Percentiles rank a stretch among this genome's conserved stretches.
Conservation (phyloP, 2,888 invertebrate genomes). For the Glyphotaelius pellucidus region DNA sequence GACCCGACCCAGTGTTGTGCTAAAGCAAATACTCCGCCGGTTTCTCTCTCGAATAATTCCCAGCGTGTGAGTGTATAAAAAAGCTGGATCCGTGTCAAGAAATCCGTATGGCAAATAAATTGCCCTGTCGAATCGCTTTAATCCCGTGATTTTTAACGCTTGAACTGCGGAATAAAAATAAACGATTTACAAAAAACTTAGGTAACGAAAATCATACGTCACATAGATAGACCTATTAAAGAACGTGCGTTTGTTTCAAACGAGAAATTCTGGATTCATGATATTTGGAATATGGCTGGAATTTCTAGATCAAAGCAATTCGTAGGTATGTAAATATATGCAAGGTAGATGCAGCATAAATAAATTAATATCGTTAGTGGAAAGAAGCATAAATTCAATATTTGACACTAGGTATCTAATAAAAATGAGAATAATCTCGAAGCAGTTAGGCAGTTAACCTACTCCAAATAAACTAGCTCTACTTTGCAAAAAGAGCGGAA, state of each 20-base stretch:
- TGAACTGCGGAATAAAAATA: background rate
- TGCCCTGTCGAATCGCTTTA: background rate
- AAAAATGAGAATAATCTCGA: background rate
- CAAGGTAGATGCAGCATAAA: background rate
- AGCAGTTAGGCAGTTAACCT: background rate
- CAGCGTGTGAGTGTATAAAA: background rate
- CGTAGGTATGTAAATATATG: background rate
- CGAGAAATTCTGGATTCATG: background rate
- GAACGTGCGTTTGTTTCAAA: background rate
- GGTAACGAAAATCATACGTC: background rate
- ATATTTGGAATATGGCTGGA: background rate
- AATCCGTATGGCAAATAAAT: conserved; percentile 39
- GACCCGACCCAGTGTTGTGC: background rate
- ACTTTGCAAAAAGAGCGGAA: background rate
- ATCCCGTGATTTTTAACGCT: conserved; percentile 3
- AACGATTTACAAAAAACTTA: background rate
- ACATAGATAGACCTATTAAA: background rate
- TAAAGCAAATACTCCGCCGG: background rate
- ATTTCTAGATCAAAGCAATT: background rate
- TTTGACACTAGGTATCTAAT: background rate
- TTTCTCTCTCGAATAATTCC: background rate
- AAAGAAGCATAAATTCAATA: background rate
- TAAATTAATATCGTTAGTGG: background rate
- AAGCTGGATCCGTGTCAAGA: background rate
- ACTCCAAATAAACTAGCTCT: background rate